Evolutionary conservation across 2,888 invertebrate genomes (phyloP).

Genomic region (Parnassius orleans): DNA sequence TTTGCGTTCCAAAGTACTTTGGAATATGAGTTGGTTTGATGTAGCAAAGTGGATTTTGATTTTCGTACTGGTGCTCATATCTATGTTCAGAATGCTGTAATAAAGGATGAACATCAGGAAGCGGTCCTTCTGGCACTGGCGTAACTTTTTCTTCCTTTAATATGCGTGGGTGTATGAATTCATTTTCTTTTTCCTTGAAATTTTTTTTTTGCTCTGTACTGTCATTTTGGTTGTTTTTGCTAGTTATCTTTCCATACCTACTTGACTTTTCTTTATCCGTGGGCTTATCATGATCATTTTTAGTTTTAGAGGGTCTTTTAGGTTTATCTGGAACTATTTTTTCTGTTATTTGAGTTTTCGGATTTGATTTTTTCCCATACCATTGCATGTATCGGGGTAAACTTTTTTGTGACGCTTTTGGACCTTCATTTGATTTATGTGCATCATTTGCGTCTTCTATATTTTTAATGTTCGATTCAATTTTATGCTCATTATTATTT

Average conservation of each 20-base stretch:
- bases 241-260: slow-evolving; percentile 68
- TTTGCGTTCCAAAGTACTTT: slow-evolving; percentile 81
- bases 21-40: slow-evolving; percentile 82
- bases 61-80: slow-evolving; percentile 84
- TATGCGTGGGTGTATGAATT: slow-evolving; percentile 72
- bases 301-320: slow-evolving; percentile 65
- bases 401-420: slow-evolving; percentile 68
- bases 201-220: slow-evolving; percentile 76
- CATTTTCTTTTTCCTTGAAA: slow-evolving; percentile 80
- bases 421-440: slow-evolving; percentile 48
- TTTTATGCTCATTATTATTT: slow-evolving; percentile 36
- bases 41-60: slow-evolving; percentile 74
- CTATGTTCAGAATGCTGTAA: slow-evolving; percentile 90
- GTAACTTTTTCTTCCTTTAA: slow-evolving; percentile 75
- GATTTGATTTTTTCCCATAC: slow-evolving; percentile 83
- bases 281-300: slow-evolving; percentile 57
- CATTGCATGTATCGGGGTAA: slow-evolving; percentile 89
- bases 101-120: slow-evolving; percentile 83
- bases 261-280: slow-evolving; percentile 48
- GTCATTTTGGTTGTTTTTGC: slow-evolving; percentile 65
- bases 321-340: slow-evolving; percentile 72
- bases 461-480: slow-evolving; percentile 61
- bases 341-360: slow-evolving; percentile 63
- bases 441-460: slow-evolving; percentile 46
- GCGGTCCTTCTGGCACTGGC: slow-evolving; percentile 68